A percentile compares a stretch with the other conserved stretches of the same genome.
Conservation (phyloP, 2,888 invertebrate species). For the Apamea anceps region DNA sequence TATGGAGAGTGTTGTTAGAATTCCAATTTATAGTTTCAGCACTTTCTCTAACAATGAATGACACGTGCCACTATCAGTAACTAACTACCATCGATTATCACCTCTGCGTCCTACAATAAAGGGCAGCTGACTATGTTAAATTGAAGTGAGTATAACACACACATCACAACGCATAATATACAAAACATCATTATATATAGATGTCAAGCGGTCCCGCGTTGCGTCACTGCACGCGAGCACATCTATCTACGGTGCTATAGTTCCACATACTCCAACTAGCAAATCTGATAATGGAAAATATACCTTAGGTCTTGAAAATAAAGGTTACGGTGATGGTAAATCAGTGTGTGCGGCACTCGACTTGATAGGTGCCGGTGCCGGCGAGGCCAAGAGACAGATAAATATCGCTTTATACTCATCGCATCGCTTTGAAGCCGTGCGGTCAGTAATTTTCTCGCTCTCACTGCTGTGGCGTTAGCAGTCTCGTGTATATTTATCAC, state of each 20-base stretch:
- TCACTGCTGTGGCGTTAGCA: constrained; percentile 66
- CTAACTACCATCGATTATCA: not conserved
- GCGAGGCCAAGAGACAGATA: constrained; percentile 82
- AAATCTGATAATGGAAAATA: constrained; percentile 54
- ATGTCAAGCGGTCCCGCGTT: constrained; percentile 75
- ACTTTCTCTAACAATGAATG: constrained; percentile 5
- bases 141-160: constrained; percentile 43
- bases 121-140: constrained; percentile 44
- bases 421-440: constrained; percentile 79
- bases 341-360: constrained; percentile 65
- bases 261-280: constrained; percentile 47
- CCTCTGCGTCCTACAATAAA: constrained; percentile 18
- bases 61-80: not conserved
- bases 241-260: constrained; percentile 75
- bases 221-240: constrained; percentile 79
- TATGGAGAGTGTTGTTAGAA: not conserved
- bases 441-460: constrained; percentile 78
- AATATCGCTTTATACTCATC: constrained; percentile 82
- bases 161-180: constrained; percentile 53
- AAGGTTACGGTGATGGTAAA: constrained; percentile 44
- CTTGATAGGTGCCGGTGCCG: constrained; percentile 77
- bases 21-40: not conserved
- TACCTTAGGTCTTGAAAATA: constrained; percentile 60
- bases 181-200: constrained; percentile 61
- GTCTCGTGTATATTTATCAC: constrained; percentile 67